Evolutionary conservation across 2,888 invertebrate genomes (phyloP).

Genomic region (Ormyrus labotus): DNA sequence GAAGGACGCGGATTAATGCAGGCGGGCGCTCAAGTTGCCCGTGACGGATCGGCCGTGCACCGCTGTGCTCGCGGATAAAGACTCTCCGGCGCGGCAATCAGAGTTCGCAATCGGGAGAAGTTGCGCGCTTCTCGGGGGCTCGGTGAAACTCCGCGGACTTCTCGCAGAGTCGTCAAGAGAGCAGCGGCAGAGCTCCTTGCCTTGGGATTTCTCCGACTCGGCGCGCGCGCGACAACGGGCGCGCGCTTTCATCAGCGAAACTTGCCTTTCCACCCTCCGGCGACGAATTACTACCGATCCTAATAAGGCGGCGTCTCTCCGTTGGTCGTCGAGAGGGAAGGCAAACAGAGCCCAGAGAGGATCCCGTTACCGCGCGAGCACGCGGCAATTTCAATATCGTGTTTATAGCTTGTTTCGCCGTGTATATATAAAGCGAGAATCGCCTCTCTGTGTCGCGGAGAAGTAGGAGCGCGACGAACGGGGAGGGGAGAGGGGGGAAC

Average conservation of each 20-base stretch:
- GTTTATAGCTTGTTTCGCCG: slow-evolving; percentile 49
- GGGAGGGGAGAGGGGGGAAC: neutral
- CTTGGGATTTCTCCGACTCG: too few relatives aligned
- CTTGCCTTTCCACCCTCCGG: slow-evolving; percentile 57
- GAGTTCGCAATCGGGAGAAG: slow-evolving; percentile 35
- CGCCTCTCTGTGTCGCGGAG: too few relatives aligned
- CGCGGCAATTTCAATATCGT: slow-evolving; percentile 45
- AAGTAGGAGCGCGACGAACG: too few relatives aligned
- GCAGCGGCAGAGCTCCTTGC: too few relatives aligned
- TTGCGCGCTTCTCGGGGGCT: neutral
- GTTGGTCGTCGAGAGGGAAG: neutral
- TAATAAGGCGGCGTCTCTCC: slow-evolving; percentile 62
- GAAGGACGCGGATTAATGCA: neutral
- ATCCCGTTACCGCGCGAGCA: slow-evolving; percentile 17
- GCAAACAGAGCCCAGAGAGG: neutral
- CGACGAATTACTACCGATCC: slow-evolving; percentile 70
- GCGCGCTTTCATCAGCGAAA: slow-evolving; percentile 64
- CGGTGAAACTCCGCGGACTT: neutral
- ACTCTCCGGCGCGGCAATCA: slow-evolving; percentile 41
- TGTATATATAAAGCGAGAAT: too few relatives aligned
- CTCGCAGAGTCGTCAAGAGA: too few relatives aligned
- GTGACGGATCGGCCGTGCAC: neutral
- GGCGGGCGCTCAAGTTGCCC: too few relatives aligned
- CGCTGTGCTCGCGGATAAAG: neutral
- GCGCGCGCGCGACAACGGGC: neutral